Base-by-base conservation (phyloP, 2,797 vertebrate genomes). In the Periparus ater region DNA sequence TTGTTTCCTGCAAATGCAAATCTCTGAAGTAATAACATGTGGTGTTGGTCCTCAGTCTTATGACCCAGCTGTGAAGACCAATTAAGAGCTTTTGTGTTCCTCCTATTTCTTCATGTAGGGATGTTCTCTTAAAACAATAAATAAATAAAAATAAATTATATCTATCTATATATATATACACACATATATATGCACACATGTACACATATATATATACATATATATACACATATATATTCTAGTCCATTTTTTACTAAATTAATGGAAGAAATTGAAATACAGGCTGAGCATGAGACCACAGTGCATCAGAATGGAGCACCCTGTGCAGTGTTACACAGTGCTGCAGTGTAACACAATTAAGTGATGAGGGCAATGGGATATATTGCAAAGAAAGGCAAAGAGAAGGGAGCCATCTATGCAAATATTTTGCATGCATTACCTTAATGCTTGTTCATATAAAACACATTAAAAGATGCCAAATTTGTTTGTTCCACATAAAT, bases 311-410 rank as follows among this genome's bases (percentile, higher is more conserved):
- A 66, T 0, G 17, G 10, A 86, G 40, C 62, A 51, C 11, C 19
- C 36, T 38, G 50, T 81, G 27, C 65, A 68, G 16, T 8, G 23
- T 22, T 27, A 32, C 42, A 27, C 27, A n/a, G n/a, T 61, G 29
- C 42, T 77, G 23, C 34, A 57, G 21, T 16, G 7, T 38, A 58
- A 44, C 34, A 40, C 38, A 13, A 40, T 40, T 58, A 58, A 53
- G 14, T 4, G 6, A 4, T 32, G 36, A 57, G 21, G 86, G 30
- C 0, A 0, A 58, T 7, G 18, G 30, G 10, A 8, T 47, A 9
- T 11, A 61, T 15, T 3, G 0, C 47, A 82, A 89, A 53, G 27
- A 51, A 48, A 67, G 11, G 23, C 67, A 68, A 77, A 53, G 17
- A 73, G 15, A n/a, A 68, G 27, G 36, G 13, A 84, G 17, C 6